phyloP scores from a whole-genome alignment of 2,113 vertebrate genomes.

The Lagenorhynchus albirostris region DNA sequence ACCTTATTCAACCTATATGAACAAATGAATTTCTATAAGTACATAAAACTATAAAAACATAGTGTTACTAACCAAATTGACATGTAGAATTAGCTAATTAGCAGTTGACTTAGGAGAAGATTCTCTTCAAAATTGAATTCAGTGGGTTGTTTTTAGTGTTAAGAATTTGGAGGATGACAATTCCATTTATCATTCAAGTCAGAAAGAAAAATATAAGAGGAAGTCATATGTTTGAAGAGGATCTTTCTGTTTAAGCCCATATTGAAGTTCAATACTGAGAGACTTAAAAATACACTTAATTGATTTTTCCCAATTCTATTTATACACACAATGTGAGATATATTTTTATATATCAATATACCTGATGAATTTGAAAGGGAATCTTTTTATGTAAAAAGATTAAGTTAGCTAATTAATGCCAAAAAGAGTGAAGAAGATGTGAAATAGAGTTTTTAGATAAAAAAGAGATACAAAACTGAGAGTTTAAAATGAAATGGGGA shows the following conservation, averaged over 20 bases:
- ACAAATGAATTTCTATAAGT: not conserved
- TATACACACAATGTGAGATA: not conserved
- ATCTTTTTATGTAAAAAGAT: not conserved
- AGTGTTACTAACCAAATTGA: not conserved
- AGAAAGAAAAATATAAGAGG: not conserved
- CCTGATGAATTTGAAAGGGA: not conserved
- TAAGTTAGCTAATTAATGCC: not conserved
- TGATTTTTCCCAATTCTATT: not conserved
- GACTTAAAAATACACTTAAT: not conserved
- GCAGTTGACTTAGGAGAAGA: not conserved
- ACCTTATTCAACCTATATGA: not conserved
- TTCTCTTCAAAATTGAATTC: not conserved
- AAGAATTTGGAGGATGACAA: not conserved
- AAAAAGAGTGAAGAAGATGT: not conserved
- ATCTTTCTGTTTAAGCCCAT: not conserved
- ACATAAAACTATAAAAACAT: too few species aligned
- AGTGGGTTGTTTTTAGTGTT: not conserved
- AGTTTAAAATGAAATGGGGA: not conserved
- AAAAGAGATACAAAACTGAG: not conserved
- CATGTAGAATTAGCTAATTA: not conserved
- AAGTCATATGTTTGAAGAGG: not conserved
- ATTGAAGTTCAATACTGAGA: not conserved
- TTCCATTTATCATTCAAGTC: not conserved
- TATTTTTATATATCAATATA: not conserved
- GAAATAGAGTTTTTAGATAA: not conserved